phyloP scores from a whole-genome alignment of 2,113 vertebrate species.

The Tachuris rubrigastra region DNA sequence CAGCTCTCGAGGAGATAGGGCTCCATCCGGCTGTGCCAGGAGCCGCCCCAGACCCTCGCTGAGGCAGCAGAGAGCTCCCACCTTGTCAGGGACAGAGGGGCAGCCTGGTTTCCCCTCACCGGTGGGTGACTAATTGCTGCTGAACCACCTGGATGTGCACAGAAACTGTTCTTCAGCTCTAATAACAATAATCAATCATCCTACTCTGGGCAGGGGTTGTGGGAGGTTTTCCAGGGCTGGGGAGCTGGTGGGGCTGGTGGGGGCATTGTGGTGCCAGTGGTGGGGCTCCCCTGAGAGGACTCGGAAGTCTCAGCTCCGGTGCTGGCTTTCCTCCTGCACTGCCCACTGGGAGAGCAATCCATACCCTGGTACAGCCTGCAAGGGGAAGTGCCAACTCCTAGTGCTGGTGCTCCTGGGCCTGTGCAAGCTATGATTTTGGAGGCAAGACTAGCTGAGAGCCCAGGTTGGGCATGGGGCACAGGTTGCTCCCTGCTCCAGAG shows the following conservation, averaged over 20 bases:
- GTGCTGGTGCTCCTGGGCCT: neutral
- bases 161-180: neutral
- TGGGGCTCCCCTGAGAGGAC: neutral
- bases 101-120: accelerated
- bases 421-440: neutral
- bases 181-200: conserved; percentile 4
- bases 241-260: neutral
- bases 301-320: accelerated
- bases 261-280: neutral
- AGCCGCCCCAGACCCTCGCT: accelerated
- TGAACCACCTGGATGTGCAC: neutral
- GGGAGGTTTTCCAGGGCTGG: neutral
- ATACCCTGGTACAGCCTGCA: neutral
- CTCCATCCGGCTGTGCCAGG: neutral
- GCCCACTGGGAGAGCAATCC: accelerated
- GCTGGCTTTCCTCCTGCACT: accelerated
- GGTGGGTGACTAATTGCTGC: neutral
- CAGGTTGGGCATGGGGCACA: accelerated
- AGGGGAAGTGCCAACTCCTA: neutral
- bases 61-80: neutral
- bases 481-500: neutral
- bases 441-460: neutral
- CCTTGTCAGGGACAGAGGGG: neutral
- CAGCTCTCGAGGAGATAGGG: neutral
- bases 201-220: neutral